Conservation (phyloP, 2,888 invertebrate genomes). For the Drosophila setosimentum region DNA sequence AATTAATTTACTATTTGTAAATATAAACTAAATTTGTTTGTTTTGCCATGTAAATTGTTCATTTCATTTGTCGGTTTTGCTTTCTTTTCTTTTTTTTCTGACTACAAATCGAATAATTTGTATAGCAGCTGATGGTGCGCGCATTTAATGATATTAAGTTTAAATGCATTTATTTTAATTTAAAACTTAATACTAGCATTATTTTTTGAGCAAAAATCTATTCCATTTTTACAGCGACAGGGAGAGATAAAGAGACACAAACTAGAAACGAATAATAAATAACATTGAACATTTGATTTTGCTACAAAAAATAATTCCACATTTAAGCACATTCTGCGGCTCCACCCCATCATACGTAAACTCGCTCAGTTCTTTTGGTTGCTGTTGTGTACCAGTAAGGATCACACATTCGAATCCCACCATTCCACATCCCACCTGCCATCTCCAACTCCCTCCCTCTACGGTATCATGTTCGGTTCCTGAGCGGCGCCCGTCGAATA, state of each 20-base stretch:
- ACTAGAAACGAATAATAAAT: conserved; percentile 57
- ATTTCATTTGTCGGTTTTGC: conserved; percentile 35
- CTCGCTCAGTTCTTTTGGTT: conserved; percentile 81
- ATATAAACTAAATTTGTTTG: conserved; percentile 44
- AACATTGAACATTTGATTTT: conserved; percentile 77
- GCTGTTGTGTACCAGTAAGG: conserved; percentile 66
- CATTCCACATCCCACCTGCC: not conserved
- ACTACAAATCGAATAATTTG: conserved; percentile 55
- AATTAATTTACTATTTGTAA: conserved; percentile 53
- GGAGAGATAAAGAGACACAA: conserved; percentile 33
- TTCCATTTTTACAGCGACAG: conserved; percentile 62
- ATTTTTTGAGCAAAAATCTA: conserved; percentile 75
- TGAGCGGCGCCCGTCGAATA: conserved; percentile 85
- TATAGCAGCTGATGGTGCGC: conserved; percentile 22
- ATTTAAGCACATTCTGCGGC: conserved; percentile 63
- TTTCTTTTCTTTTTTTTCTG: conserved; percentile 12
- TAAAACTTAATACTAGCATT: conserved; percentile 70
- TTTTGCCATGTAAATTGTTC: conserved; percentile 35
- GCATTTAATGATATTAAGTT: conserved; percentile 45
- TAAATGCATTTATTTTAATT: conserved; percentile 55
- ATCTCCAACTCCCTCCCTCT: conserved; percentile 44
- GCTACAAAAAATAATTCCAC: conserved; percentile 78
- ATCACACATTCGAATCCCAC: conserved; percentile 28
- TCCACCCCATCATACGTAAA: conserved; percentile 49
- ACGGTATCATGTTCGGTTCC: conserved; percentile 85